Percentiles rank a stretch among this genome's conserved stretches.
phyloP scores from a whole-genome alignment of 2,888 invertebrate genomes.

The Folsomia manolachei region DNA sequence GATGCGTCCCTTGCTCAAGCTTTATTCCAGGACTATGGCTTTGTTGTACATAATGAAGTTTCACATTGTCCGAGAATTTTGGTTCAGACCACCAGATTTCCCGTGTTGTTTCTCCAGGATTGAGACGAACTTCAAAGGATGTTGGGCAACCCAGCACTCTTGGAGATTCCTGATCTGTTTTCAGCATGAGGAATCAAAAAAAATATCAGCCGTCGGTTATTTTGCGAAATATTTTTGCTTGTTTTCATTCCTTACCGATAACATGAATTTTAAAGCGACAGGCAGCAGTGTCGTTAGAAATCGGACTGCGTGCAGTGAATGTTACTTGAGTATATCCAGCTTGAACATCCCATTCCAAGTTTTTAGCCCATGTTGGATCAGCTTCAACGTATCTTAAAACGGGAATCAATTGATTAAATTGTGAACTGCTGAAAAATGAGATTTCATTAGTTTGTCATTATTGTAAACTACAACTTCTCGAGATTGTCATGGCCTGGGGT shows the following conservation, averaged over 20 bases:
- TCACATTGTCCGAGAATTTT: slow-evolving; percentile 62
- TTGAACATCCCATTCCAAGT: slow-evolving; percentile 61
- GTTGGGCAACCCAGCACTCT: slow-evolving; percentile 62
- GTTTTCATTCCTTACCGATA: slow-evolving; percentile 55
- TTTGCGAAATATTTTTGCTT: neutral
- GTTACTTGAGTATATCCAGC: slow-evolving; percentile 62
- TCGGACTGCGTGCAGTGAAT: slow-evolving; percentile 62
- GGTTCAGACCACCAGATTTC: slow-evolving; percentile 67
- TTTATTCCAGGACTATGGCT: slow-evolving; percentile 59
- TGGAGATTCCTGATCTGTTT: slow-evolving; percentile 60
- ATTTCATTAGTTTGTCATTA: too few species aligned
- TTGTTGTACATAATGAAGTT: slow-evolving; percentile 58
- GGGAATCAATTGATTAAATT: neutral
- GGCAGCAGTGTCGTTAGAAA: slow-evolving; percentile 59
- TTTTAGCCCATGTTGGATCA: slow-evolving; percentile 63
- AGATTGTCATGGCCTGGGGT: too few species aligned
- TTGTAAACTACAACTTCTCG: too few species aligned
- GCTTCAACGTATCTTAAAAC: slow-evolving; percentile 60
- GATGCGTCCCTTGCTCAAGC: slow-evolving; percentile 62
- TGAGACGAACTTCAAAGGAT: slow-evolving; percentile 62
- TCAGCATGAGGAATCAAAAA: neutral
- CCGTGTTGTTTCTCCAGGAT: slow-evolving; percentile 59
- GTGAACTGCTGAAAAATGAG: neutral
- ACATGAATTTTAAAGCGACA: slow-evolving; percentile 64
- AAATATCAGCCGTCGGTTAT: slow-evolving; percentile 2